These are phyloP conservation scores for Porites australiensis DNA, from an alignment of 64 coral and sea anemone species.

Conservation along the genomic window DNA sequence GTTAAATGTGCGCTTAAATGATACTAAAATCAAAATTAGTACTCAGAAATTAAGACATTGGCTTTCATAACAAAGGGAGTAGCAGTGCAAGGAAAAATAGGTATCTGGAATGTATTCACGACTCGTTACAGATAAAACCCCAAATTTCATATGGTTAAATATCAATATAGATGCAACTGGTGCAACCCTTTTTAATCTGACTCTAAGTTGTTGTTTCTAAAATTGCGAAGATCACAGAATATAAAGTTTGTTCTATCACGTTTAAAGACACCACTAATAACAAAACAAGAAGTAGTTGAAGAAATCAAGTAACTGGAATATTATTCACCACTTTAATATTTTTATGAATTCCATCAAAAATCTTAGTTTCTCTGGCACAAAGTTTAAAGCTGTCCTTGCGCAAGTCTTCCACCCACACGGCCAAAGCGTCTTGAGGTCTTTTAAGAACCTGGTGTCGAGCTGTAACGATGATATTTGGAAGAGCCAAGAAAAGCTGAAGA, in stretches of 20 bases:
- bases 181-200: no score
- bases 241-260: neutral
- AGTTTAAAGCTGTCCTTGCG: constrained; percentile 45
- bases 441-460: constrained; percentile 29
- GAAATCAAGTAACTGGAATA: neutral
- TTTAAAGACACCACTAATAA: neutral
- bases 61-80: no score
- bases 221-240: neutral
- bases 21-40: no score
- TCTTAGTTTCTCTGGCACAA: constrained; percentile 78
- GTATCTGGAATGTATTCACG: no score
- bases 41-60: no score
- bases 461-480: constrained; percentile 72
- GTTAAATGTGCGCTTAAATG: no score
- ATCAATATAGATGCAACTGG: no score
- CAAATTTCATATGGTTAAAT: no score
- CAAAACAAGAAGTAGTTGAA: no score
- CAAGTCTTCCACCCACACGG: constrained; percentile 69
- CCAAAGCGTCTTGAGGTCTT: constrained; percentile 48
- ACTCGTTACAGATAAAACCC: no score
- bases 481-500: constrained; percentile 29
- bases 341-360: constrained; percentile 76
- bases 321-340: constrained; percentile 70
- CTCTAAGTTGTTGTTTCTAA: no score
- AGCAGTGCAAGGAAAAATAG: no score